Evolutionary conservation across 2,113 vertebrate species (phyloP).

Genomic region (Reinhardtius hippoglossoides): DNA sequence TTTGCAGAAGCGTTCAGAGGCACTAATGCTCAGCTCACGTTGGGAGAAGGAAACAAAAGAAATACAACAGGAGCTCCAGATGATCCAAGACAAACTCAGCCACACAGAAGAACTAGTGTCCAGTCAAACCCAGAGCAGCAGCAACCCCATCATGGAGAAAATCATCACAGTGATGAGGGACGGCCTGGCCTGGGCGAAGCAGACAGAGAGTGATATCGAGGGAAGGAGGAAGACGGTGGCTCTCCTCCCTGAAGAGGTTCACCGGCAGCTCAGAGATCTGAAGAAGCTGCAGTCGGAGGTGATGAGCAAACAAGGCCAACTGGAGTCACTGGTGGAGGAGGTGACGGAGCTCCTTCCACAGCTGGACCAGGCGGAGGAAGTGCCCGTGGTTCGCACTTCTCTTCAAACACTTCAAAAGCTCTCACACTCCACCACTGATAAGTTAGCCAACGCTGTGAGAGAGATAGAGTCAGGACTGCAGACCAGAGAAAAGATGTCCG

Average conservation of each 20-base stretch:
- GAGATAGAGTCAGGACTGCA: constrained; percentile 86
- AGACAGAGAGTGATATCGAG: constrained; percentile 76
- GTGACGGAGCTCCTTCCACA: constrained; percentile 75
- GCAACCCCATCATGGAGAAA: constrained; percentile 76
- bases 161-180: constrained; percentile 83
- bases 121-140: constrained; percentile 61
- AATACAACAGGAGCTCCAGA: constrained; percentile 80
- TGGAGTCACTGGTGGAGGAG: constrained; percentile 81
- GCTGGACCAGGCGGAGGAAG: constrained; percentile 81
- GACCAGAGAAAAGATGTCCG: constrained; percentile 85
- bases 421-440: constrained; percentile 84
- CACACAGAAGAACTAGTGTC: constrained; percentile 68
- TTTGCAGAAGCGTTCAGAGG: constrained; percentile 81
- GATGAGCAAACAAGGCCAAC: constrained; percentile 78
- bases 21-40: constrained; percentile 80
- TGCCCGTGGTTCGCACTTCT: constrained; percentile 76
- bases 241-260: constrained; percentile 87
- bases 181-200: constrained; percentile 85
- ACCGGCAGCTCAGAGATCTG: constrained; percentile 85
- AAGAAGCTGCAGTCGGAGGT: constrained; percentile 84
- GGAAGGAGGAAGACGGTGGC: constrained; percentile 76
- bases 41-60: constrained; percentile 81
- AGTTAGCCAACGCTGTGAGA: constrained; percentile 81
- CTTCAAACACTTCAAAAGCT: constrained; percentile 82
- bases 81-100: constrained; percentile 80